These are phyloP conservation scores for Zaprionus inermis DNA, from an alignment of 1,140 invertebrate species.

Conservation along the genomic window DNA sequence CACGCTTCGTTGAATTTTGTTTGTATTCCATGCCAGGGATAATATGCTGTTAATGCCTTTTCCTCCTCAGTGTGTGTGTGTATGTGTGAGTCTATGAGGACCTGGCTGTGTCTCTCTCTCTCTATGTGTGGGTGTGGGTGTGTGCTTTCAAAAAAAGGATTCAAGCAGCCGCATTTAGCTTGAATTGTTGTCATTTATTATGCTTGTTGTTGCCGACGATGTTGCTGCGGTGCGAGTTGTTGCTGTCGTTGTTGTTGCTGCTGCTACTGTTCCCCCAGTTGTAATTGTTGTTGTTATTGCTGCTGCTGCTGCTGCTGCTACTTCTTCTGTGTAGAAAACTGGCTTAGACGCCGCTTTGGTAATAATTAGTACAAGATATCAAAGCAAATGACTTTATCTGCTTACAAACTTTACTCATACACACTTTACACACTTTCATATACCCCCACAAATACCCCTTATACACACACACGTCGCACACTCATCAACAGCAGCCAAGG, in stretches of 20 bases:
- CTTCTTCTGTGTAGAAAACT: constrained; percentile 45
- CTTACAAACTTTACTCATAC: constrained; percentile 65
- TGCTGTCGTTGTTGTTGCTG: constrained; percentile 39
- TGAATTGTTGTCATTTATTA: constrained; percentile 80
- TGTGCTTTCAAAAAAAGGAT: constrained; percentile 70
- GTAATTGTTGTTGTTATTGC: constrained; percentile 36
- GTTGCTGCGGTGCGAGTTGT: constrained; percentile 31
- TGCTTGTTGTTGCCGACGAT: constrained; percentile 58
- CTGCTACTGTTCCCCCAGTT: constrained; percentile 15
- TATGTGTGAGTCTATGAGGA: background rate
- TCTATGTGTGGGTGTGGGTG: constrained; percentile 20
- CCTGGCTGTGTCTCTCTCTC: constrained; percentile 1
- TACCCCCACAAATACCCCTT: constrained; percentile 9
- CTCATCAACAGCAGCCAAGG: constrained; percentile 46
- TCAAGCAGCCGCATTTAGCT: constrained; percentile 75
- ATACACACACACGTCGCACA: constrained; percentile 12
- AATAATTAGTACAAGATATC: constrained; percentile 81
- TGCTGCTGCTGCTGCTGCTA: constrained; percentile 33
- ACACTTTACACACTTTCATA: constrained; percentile 31
- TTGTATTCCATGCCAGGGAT: constrained; percentile 62
- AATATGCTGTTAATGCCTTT: constrained; percentile 77
- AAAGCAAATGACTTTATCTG: constrained; percentile 82
- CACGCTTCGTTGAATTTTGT: constrained; percentile 76
- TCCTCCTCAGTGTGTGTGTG: constrained; percentile 14
- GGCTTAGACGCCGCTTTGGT: constrained; percentile 72